Conservation (phyloP, 2,888 invertebrate species). For the Lochmaea crataegi region DNA sequence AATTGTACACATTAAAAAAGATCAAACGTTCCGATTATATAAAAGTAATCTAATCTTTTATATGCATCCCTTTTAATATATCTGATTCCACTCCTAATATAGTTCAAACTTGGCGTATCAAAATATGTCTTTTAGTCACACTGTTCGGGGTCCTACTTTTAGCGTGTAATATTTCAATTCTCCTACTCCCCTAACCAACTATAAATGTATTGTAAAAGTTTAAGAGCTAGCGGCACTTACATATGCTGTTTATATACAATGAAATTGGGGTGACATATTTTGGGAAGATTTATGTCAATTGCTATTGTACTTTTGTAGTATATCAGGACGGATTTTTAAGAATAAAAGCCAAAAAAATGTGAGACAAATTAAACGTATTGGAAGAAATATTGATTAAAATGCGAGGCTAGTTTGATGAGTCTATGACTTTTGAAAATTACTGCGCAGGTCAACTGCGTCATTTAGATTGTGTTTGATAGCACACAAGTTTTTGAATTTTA, state of each 20-base stretch:
- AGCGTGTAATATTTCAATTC: conserved; percentile 46
- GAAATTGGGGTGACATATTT: conserved; percentile 29
- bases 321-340: not conserved
- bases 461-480: too few relatives aligned
- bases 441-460: too few relatives aligned
- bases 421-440: too few relatives aligned
- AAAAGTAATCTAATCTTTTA: not conserved
- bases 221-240: conserved; percentile 50
- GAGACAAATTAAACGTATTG: not conserved
- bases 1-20: not conserved
- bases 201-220: conserved; percentile 49
- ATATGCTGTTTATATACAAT: conserved; percentile 44
- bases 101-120: conserved; percentile 35
- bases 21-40: not conserved
- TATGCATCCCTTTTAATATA: conserved; percentile 12
- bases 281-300: conserved; percentile 22
- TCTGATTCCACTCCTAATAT: conserved; percentile 28
- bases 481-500: too few relatives aligned
- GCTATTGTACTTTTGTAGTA: conserved; percentile 7
- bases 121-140: conserved; percentile 30
- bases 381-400: not conserved
- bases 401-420: too few relatives aligned
- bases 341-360: not conserved
- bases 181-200: conserved; percentile 36
- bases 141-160: conserved; percentile 26